phyloP scores from a whole-genome alignment of 2,888 invertebrate species.

The Agrenia bidenticulata region DNA sequence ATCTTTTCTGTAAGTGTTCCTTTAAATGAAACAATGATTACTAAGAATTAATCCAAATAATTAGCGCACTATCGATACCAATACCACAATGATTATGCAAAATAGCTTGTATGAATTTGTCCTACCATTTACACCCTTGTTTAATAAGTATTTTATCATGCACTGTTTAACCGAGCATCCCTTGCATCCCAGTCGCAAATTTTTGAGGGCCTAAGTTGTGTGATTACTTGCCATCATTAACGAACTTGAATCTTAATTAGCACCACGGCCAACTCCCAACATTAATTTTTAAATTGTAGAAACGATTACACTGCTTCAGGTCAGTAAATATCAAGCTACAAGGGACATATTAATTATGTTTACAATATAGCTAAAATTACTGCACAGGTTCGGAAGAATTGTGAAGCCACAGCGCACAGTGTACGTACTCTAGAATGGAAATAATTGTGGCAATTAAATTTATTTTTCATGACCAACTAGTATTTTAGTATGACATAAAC shows the following conservation, averaged over 20 bases:
- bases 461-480: background rate
- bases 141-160: too few species aligned
- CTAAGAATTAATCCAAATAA: too few species aligned
- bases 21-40: too few species aligned
- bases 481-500: conserved; percentile 4
- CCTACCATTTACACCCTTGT: too few species aligned
- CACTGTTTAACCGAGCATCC: too few species aligned
- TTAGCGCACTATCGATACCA: too few species aligned
- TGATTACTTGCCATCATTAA: background rate
- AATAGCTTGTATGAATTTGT: too few species aligned
- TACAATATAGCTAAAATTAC: background rate
- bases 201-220: too few species aligned
- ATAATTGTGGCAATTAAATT: background rate
- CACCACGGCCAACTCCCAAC: conserved; percentile 15
- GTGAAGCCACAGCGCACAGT: background rate
- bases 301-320: background rate
- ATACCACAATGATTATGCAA: background rate
- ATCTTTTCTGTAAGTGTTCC: too few species aligned
- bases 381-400: background rate
- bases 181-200: too few species aligned
- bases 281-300: background rate
- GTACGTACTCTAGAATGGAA: too few species aligned
- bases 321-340: background rate
- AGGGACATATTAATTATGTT: background rate
- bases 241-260: conserved; percentile 4